Percentiles rank a stretch among this genome's conserved stretches.
phyloP scores from a whole-genome alignment of 2,113 vertebrate genomes.

The Phoxinus phoxinus region DNA sequence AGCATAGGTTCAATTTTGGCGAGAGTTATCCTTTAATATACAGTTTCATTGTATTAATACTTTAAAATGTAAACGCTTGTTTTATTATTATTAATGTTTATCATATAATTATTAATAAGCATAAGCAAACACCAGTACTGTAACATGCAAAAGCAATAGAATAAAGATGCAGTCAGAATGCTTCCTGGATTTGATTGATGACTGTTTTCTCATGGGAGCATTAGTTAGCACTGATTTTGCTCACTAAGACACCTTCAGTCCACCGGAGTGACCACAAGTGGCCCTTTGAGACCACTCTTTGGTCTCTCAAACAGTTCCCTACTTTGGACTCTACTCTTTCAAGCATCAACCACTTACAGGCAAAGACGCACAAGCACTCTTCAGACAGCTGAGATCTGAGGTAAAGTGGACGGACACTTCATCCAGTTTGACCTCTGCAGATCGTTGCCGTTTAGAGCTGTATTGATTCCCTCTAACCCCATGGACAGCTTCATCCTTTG shows the following conservation, averaged over 20 bases:
- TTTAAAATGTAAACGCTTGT: neutral
- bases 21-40: no score
- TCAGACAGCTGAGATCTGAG: neutral
- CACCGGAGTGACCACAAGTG: constrained; percentile 16
- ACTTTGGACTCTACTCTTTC: neutral
- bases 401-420: constrained; percentile 1
- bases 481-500: constrained; percentile 21
- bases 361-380: constrained; percentile 3
- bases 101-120: neutral
- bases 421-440: constrained; percentile 35
- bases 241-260: constrained; percentile 30
- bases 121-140: neutral
- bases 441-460: constrained; percentile 8
- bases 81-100: neutral
- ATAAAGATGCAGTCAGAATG: constrained; percentile 10
- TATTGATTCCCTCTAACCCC: constrained; percentile 38
- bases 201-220: constrained; percentile 25
- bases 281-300: neutral
- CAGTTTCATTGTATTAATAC: no score
- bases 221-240: constrained; percentile 36
- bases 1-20: no score
- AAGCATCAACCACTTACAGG: neutral
- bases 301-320: neutral
- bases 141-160: neutral
- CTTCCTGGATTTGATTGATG: constrained; percentile 34